Evolutionary conservation across 2,113 vertebrate genomes (phyloP).

Genomic region (Procavia capensis): DNA sequence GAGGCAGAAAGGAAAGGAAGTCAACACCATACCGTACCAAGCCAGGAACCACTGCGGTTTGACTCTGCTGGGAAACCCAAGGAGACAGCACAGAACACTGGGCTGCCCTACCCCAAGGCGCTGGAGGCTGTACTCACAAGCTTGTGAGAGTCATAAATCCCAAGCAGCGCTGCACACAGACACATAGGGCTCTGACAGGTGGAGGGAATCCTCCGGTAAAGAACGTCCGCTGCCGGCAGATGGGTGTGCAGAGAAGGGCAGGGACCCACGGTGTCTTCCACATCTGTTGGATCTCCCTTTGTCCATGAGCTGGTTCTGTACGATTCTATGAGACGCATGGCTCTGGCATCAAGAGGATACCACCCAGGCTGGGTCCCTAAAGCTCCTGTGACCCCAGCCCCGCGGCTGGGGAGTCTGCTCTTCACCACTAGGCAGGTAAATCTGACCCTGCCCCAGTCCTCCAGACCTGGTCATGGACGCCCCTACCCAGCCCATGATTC

Average conservation of each 20-base stretch:
- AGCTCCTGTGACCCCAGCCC: fast-evolving
- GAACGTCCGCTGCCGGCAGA: neutral
- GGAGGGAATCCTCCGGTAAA: neutral
- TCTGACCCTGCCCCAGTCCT: neutral
- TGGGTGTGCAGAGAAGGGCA: fast-evolving
- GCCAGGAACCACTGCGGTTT: neutral
- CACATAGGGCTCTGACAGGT: neutral
- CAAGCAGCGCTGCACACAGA: neutral
- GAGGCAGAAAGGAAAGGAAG: neutral
- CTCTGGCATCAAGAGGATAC: neutral
- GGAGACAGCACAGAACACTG: neutral
- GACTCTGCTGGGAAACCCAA: neutral
- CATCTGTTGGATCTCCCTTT: neutral
- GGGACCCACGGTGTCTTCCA: neutral
- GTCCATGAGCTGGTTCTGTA: neutral
- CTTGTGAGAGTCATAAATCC: neutral
- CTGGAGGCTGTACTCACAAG: neutral
- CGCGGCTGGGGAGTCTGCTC: neutral
- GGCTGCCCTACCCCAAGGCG: fast-evolving
- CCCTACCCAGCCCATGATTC: neutral
- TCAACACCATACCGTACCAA: neutral
- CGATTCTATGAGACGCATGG: neutral
- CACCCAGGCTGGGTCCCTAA: neutral
- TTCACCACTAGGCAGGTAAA: neutral
- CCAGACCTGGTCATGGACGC: neutral